Percentiles rank a stretch among this genome's conserved stretches.
Evolutionary conservation across 2,113 vertebrate genomes (phyloP).

Genomic region (Chloebia gouldiae): DNA sequence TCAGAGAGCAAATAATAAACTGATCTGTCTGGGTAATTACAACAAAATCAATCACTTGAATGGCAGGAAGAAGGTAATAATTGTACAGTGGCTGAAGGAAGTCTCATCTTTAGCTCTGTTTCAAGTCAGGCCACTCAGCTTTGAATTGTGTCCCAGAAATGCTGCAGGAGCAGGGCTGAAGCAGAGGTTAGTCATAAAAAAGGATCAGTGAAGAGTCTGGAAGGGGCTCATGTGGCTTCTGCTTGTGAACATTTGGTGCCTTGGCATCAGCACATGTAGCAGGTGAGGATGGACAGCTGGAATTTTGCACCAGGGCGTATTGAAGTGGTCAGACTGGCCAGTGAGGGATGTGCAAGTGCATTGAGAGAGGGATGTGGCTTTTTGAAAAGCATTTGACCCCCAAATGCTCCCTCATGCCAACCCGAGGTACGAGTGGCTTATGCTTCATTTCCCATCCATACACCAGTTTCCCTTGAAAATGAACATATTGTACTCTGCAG

Average conservation of each 20-base stretch:
- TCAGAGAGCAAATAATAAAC: not conserved
- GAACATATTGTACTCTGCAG: conserved; percentile 56
- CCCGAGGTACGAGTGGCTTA: not conserved
- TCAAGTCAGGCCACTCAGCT: not conserved
- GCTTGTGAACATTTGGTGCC: not conserved
- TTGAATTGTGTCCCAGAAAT: not conserved
- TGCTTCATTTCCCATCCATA: not conserved
- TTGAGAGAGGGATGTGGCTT: not conserved
- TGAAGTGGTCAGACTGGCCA: not conserved
- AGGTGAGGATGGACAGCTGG: not conserved
- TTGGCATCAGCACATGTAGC: not conserved
- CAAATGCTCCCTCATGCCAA: rapidly evolving
- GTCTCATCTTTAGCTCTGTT: not conserved
- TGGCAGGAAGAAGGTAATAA: not conserved
- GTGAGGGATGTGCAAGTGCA: not conserved
- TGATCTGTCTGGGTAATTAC: not conserved
- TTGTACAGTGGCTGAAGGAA: not conserved
- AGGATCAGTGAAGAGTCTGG: not conserved
- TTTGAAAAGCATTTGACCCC: not conserved
- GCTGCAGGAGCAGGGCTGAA: not conserved
- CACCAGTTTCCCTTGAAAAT: not conserved
- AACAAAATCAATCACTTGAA: not conserved
- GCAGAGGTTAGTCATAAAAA: not conserved
- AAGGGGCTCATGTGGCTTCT: not conserved
- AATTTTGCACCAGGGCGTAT: not conserved